phyloP scores from a whole-genome alignment of 2,113 vertebrate genomes.

The Cacatua alba region DNA sequence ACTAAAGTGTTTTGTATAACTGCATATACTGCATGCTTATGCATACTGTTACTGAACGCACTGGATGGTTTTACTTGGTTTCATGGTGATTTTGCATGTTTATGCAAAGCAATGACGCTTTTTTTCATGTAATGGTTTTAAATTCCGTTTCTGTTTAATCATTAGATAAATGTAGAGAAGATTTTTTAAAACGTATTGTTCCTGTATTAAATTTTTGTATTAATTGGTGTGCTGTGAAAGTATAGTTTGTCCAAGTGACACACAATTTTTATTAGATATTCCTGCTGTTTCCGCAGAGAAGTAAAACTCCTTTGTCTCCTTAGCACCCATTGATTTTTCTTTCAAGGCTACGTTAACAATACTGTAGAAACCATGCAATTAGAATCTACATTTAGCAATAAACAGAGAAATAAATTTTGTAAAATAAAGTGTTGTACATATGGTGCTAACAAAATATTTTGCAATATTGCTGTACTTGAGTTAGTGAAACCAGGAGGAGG shows the following conservation, averaged over 20 bases:
- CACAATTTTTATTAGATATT: conserved; percentile 7
- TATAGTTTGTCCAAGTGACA: conserved; percentile 1
- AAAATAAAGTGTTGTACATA: conserved; percentile 15
- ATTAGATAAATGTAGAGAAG: not conserved
- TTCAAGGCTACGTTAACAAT: conserved; percentile 53
- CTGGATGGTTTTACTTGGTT: not conserved
- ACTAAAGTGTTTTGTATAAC: not conserved
- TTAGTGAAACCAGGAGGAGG: conserved; percentile 63
- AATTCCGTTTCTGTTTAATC: not conserved
- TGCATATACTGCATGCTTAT: not conserved
- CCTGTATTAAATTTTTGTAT: not conserved
- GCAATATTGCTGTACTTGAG: conserved; percentile 62
- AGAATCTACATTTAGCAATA: conserved; percentile 49
- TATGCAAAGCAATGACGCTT: not conserved
- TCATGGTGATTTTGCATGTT: not conserved
- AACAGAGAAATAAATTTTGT: conserved; percentile 42
- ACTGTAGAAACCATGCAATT: conserved; percentile 57
- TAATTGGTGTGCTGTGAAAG: not conserved
- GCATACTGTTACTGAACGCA: not conserved
- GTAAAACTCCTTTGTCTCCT: conserved; percentile 65
- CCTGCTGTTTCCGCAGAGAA: conserved; percentile 41
- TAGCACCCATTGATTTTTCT: conserved; percentile 67
- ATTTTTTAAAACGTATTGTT: not conserved
- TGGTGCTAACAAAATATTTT: conserved; percentile 43
- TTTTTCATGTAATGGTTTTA: not conserved